Evolutionary conservation across 2,888 invertebrate species (phyloP).

Genomic region (Coremacera marginata): DNA sequence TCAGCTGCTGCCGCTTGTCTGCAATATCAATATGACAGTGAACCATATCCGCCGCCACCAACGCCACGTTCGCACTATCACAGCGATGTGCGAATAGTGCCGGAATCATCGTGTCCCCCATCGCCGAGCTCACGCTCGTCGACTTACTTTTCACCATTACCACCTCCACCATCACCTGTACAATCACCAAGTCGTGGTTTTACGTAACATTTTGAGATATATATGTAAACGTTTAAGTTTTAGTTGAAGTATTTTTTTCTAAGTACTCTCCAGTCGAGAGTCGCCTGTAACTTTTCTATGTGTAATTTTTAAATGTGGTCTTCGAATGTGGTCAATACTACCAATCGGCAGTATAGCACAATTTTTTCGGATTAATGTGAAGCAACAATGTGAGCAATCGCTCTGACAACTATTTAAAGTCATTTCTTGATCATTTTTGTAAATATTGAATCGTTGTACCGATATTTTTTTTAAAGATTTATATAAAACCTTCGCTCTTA

Average conservation of each 20-base stretch:
- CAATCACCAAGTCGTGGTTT: constrained; percentile 73
- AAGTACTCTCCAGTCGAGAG: background rate
- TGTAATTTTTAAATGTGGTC: background rate
- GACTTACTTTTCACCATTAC: constrained; percentile 83
- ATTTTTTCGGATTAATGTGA: too few species aligned
- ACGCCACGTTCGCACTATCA: constrained; percentile 82
- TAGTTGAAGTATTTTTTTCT: background rate
- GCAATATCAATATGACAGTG: constrained; percentile 74
- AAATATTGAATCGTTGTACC: too few species aligned
- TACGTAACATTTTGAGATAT: constrained; percentile 68
- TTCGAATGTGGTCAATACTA: background rate
- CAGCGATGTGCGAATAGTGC: constrained; percentile 75
- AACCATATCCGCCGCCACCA: constrained; percentile 82
- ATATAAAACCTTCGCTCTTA: too few species aligned
- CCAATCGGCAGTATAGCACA: too few species aligned
- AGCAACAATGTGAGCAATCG: too few species aligned
- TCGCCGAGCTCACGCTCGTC: constrained; percentile 81
- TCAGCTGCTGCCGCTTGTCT: constrained; percentile 68
- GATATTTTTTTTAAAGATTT: too few species aligned
- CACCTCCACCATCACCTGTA: constrained; percentile 89
- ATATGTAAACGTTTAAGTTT: constrained; percentile 57
- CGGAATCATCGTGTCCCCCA: constrained; percentile 76
- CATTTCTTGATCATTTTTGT: too few species aligned
- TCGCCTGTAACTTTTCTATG: background rate
- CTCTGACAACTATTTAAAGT: too few species aligned